These are phyloP conservation scores for Pristis pectinata DNA, from an alignment of 2,797 vertebrate species.

Conservation along the genomic window DNA sequence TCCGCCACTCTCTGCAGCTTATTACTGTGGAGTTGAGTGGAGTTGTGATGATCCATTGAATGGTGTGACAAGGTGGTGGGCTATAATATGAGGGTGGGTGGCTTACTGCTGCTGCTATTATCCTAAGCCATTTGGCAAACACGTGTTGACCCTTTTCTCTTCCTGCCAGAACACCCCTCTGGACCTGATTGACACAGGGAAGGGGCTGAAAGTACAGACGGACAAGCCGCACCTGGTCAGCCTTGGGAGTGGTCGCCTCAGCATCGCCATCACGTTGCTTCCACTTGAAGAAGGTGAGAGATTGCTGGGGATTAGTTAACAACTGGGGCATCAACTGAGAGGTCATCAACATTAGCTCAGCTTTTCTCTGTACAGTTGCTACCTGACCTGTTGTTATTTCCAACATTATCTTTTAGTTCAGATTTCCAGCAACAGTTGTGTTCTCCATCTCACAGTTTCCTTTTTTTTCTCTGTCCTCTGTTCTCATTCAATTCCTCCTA, in stretches of 20 bases:
- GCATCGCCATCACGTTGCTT: conserved; percentile 83
- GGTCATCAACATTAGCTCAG: too few species aligned
- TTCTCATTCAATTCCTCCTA: too few species aligned
- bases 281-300: conserved; percentile 83
- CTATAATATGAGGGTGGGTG: not conserved
- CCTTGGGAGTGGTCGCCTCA: conserved; percentile 86
- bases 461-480: not conserved
- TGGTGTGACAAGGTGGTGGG: not conserved
- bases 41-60: not conserved
- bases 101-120: not conserved
- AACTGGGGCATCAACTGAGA: not conserved
- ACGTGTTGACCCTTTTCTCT: conserved; percentile 11
- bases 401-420: too few species aligned
- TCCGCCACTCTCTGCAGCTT: too few species aligned
- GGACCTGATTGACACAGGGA: conserved; percentile 80
- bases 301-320: not conserved
- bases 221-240: conserved; percentile 93
- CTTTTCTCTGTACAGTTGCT: too few species aligned
- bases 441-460: not conserved
- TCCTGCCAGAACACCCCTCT: conserved; percentile 71
- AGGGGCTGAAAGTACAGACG: conserved; percentile 83
- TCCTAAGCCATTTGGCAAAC: not conserved
- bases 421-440: too few species aligned
- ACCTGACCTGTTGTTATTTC: too few species aligned
- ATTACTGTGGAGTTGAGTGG: not conserved